phyloP scores from a whole-genome alignment of 2,797 vertebrate species.

The Enteromius unitaeniatus region DNA sequence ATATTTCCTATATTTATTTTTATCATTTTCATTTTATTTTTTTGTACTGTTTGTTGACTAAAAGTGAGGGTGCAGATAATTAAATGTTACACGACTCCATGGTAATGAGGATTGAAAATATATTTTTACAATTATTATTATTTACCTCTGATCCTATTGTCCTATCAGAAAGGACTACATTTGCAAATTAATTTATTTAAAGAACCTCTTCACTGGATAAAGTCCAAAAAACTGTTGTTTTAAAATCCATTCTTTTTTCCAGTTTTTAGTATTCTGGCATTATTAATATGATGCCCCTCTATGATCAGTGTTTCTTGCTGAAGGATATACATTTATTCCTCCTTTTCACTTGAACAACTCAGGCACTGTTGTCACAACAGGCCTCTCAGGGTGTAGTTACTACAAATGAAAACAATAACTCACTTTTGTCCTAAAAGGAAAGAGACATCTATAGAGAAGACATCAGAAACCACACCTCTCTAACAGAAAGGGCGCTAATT shows the following conservation, averaged over 20 bases:
- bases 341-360: slow-evolving; percentile 33
- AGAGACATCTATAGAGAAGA: neutral
- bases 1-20: slow-evolving; percentile 56
- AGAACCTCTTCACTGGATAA: neutral
- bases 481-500: neutral
- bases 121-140: neutral
- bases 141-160: neutral
- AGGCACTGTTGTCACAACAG: slow-evolving; percentile 39
- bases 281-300: neutral
- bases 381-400: slow-evolving; percentile 44
- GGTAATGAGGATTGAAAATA: slow-evolving; percentile 8
- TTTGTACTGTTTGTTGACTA: slow-evolving; percentile 49
- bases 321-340: slow-evolving; percentile 22
- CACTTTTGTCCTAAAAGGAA: slow-evolving; percentile 26
- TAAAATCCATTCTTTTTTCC: neutral
- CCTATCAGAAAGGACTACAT: neutral
- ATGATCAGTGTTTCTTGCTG: slow-evolving; percentile 9
- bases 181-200: slow-evolving; percentile 1
- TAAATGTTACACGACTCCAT: slow-evolving; percentile 23
- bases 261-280: slow-evolving; percentile 16
- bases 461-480: neutral
- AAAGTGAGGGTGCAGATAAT: slow-evolving; percentile 27
- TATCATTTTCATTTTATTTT: slow-evolving; percentile 7
- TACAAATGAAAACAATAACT: slow-evolving; percentile 30
- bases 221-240: slow-evolving; percentile 36